Evolutionary conservation across 2,113 vertebrate genomes (phyloP), one percentile per base, ranked within the genome.

Genomic region (Pelecanus crispus): DNA sequence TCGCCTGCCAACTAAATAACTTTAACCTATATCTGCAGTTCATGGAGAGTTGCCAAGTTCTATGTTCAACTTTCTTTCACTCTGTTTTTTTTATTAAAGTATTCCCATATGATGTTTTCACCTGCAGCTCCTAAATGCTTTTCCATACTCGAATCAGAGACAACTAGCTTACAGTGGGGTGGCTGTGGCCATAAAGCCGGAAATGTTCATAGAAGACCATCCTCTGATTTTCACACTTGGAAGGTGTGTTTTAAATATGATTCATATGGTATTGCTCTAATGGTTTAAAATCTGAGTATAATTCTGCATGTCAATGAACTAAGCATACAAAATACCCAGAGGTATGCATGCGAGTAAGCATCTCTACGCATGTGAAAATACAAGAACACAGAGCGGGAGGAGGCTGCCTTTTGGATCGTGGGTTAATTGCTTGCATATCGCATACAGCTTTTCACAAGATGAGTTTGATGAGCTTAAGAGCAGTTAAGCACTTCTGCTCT

Each of bases 41-140:
- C 94, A 40, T 92, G 81, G 91, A 81, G 44, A 92, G 38, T 28
- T 67, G 95, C 92, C 91, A 97, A 95, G 71, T 74, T 93, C 29
- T 86, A 89, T 29, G 22, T 84, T 93, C 66, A 81, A 97, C 83
- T 95, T 96, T 93, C 90, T 94, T 96, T 95, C 81, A 81, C 66
- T 85, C 38, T 72, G 13, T 29, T 44, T 53, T 67, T 97, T 97
- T 95, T 81, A 95, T 91, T 92, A 88, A 97, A 81, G 66, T 90
- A 80, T 84, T 95, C 86, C 96, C 90, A 93, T 63, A 88, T 82
- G 93, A 97, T 92, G 86, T 80, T 90, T 95, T 95, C 92, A 96
- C 89, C 95, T 96, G 87, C 92, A 95, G 56, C 78, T 72, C 94
- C 95, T 95, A 96, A 97, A 89, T 52, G 81, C 52, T 94, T 98